Evolutionary conservation across 2,888 invertebrate species (phyloP).

Genomic region (Dolomedes plantarius): DNA sequence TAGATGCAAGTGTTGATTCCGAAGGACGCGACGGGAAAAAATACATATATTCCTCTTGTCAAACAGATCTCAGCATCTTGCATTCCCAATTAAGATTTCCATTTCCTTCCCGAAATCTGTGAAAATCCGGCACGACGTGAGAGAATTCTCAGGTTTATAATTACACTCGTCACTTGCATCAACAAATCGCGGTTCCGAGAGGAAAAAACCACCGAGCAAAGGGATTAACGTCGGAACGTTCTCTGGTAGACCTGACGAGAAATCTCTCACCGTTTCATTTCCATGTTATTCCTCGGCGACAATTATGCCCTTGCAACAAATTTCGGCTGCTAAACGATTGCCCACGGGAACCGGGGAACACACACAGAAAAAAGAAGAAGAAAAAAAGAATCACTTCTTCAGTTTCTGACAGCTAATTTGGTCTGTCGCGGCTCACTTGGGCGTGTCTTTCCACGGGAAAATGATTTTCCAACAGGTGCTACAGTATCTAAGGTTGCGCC

Average conservation of each 20-base stretch:
- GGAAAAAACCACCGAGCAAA: not conserved
- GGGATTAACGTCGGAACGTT: constrained; percentile 13
- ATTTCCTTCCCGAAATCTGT: not conserved
- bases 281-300: not conserved
- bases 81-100: not conserved
- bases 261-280: constrained; percentile 21
- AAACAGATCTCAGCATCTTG: not conserved
- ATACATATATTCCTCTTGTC: not conserved
- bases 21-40: not conserved
- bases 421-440: constrained; percentile 41
- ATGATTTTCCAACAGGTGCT: constrained; percentile 44
- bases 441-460: constrained; percentile 62
- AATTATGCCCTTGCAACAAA: constrained; percentile 29
- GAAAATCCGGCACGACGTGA: not conserved
- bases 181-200: not conserved
- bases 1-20: not conserved
- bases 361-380: no score
- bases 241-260: constrained; percentile 13
- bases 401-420: constrained; percentile 24
- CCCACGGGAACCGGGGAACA: constrained; percentile 19
- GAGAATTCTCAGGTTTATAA: not conserved
- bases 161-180: not conserved
- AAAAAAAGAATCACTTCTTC: constrained; percentile 34
- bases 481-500: not conserved
- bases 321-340: constrained; percentile 19